These are phyloP conservation scores for Phylloscopus trochilus DNA, from an alignment of 2,113 vertebrate species.

Conservation along the genomic window DNA sequence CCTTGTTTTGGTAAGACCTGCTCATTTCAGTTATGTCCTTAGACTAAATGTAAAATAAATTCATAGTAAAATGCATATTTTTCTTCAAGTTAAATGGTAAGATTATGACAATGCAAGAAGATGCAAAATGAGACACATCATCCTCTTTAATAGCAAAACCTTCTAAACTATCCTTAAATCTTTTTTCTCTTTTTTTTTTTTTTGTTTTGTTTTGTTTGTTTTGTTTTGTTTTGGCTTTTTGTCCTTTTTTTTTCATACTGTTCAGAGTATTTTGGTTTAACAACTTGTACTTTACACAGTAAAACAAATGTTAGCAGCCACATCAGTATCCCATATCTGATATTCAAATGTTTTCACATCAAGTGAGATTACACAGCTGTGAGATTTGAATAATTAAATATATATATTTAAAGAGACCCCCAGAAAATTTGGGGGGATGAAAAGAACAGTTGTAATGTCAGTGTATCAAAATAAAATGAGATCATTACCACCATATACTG, in stretches of 20 bases:
- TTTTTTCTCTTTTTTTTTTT: background rate
- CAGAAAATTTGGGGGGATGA: background rate
- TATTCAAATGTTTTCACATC: slow-evolving; percentile 40
- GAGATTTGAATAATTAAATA: slow-evolving; percentile 67
- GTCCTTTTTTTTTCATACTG: background rate
- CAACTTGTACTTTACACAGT: slow-evolving; percentile 44
- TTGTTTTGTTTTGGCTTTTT: background rate
- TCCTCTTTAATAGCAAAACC: background rate
- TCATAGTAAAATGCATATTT: background rate
- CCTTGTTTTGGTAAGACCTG: background rate
- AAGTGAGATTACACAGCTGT: slow-evolving; percentile 27
- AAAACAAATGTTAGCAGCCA: slow-evolving; percentile 34
- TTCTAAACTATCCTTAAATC: background rate
- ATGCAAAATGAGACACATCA: background rate
- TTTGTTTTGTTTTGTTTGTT: background rate
- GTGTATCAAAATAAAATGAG: slow-evolving; percentile 68
- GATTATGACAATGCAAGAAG: background rate
- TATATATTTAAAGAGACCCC: slow-evolving; percentile 64
- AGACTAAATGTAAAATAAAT: background rate
- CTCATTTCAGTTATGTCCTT: background rate
- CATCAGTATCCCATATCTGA: slow-evolving; percentile 30
- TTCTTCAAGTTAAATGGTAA: background rate
- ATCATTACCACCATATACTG: slow-evolving; percentile 61
- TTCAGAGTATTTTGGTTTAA: slow-evolving; percentile 8
- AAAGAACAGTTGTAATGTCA: slow-evolving; percentile 54